Evolutionary conservation across 2,888 invertebrate species (phyloP).

Genomic region (Drosophila sordidula): DNA sequence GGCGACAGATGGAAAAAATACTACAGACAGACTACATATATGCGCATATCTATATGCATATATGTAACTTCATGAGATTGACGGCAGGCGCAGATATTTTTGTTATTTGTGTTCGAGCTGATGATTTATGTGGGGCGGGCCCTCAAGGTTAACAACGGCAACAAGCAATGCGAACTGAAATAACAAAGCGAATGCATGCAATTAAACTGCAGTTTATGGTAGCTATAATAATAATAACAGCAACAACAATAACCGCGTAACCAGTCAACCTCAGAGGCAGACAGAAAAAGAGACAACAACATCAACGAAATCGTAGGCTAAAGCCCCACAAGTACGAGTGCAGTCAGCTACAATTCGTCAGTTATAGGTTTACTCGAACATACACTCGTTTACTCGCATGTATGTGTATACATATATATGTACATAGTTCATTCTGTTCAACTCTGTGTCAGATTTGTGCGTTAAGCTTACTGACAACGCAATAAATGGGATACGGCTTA

Average conservation of each 20-base stretch:
- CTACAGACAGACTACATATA: not conserved
- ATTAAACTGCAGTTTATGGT: slow-evolving; percentile 73
- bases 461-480: slow-evolving; percentile 53
- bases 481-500: slow-evolving; percentile 35
- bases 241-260: slow-evolving; percentile 32
- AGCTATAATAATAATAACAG: slow-evolving; percentile 36
- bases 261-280: slow-evolving; percentile 44
- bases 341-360: slow-evolving; percentile 61
- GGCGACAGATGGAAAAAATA: slow-evolving; percentile 34
- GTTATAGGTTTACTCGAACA: slow-evolving; percentile 23
- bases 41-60: slow-evolving; percentile 5
- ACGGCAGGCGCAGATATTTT: slow-evolving; percentile 27
- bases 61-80: slow-evolving; percentile 12
- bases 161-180: slow-evolving; percentile 36
- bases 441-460: slow-evolving; percentile 59
- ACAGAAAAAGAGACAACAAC: slow-evolving; percentile 19
- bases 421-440: slow-evolving; percentile 13
- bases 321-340: slow-evolving; percentile 34
- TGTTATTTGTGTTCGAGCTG: slow-evolving; percentile 14
- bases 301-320: slow-evolving; percentile 12
- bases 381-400: slow-evolving; percentile 7
- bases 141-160: slow-evolving; percentile 58
- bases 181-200: slow-evolving; percentile 62
- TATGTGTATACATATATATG: not conserved
- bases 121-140: slow-evolving; percentile 51